A percentile compares a stretch with the other conserved stretches of the same genome.
phyloP scores from a whole-genome alignment of 2,113 vertebrate species.

The Sardina pilchardus region DNA sequence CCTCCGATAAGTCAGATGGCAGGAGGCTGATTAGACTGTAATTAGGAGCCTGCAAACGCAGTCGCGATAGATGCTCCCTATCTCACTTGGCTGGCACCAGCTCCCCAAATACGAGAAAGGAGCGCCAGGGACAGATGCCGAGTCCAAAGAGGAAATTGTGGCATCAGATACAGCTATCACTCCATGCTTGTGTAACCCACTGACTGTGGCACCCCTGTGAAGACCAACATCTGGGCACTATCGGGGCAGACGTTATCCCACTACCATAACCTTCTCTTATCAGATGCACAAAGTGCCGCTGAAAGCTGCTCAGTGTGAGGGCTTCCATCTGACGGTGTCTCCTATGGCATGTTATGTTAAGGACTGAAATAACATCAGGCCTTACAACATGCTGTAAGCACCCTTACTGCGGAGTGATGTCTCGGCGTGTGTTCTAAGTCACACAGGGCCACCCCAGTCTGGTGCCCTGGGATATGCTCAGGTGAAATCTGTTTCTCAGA shows the following conservation, averaged over 20 bases:
- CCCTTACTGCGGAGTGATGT: neutral
- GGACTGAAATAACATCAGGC: neutral
- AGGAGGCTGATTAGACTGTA: conserved; percentile 24
- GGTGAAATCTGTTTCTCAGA: neutral
- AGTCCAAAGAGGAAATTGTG: neutral
- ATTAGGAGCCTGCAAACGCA: conserved; percentile 12
- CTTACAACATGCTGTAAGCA: neutral
- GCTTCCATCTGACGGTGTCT: neutral
- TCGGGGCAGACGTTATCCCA: neutral
- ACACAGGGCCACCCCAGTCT: neutral
- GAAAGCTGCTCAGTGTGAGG: neutral
- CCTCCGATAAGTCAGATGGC: conserved; percentile 46
- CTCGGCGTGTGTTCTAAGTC: neutral
- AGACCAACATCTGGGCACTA: neutral
- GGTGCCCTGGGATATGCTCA: neutral
- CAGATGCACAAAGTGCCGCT: conserved; percentile 27
- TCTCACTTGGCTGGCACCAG: conserved; percentile 25
- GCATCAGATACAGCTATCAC: neutral
- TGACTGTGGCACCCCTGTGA: neutral
- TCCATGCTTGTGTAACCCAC: neutral
- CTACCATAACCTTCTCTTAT: neutral
- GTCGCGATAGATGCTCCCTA: conserved; percentile 15
- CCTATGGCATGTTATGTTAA: neutral
- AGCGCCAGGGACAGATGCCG: neutral
- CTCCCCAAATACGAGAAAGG: conserved; percentile 15